Evolutionary conservation across 2,888 invertebrate genomes (phyloP).

Genomic region (Euspilapteryx auroguttella): DNA sequence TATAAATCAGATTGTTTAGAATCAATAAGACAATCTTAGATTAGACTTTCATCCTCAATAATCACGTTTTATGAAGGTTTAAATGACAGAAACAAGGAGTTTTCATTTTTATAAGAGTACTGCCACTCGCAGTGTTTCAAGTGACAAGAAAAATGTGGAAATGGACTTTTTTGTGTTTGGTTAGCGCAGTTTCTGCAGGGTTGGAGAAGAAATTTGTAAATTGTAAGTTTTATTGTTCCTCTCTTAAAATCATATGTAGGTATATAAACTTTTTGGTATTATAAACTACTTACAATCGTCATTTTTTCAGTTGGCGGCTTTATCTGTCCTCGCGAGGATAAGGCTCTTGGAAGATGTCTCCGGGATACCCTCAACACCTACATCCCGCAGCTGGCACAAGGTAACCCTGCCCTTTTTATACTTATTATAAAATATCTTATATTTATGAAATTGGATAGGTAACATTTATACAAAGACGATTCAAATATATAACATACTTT

Average conservation of each 20-base stretch:
- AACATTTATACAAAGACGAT: too few species aligned
- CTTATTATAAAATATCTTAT: too few species aligned
- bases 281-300: not conserved
- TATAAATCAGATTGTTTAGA: too few species aligned
- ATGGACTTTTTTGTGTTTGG: conserved; percentile 12
- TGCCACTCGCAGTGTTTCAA: too few species aligned
- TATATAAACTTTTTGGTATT: not conserved
- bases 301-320: conserved; percentile 64
- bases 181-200: conserved; percentile 12
- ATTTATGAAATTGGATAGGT: too few species aligned
- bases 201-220: conserved; percentile 16
- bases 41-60: too few species aligned
- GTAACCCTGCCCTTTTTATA: too few species aligned
- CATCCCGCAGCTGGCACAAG: conserved; percentile 63
- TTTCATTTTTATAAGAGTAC: too few species aligned
- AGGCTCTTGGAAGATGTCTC: conserved; percentile 65
- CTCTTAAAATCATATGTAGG: not conserved
- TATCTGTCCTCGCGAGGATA: conserved; percentile 67
- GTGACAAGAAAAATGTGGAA: conserved; percentile 27
- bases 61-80: too few species aligned
- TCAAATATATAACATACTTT: too few species aligned
- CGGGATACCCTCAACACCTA: conserved; percentile 62
- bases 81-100: too few species aligned
- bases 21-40: not conserved
- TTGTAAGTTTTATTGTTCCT: conserved; percentile 25